phyloP scores from a whole-genome alignment of 1,140 invertebrate genomes.

The Brachionus calyciflorus region DNA sequence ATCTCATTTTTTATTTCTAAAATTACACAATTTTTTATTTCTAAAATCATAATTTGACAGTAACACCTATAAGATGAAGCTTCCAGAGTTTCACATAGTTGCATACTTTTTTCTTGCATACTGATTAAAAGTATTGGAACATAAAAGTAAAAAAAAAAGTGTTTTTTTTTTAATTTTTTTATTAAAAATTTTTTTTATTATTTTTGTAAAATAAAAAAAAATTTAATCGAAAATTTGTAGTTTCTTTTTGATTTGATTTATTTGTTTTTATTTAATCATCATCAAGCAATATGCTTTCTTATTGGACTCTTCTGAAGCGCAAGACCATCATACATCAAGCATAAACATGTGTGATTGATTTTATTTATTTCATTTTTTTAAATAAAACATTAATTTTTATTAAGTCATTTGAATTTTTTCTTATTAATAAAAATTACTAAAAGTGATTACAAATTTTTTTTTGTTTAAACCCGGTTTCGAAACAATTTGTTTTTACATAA shows the following conservation, averaged over 20 bases:
- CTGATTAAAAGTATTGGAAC: no score
- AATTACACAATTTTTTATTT: conserved; percentile 7
- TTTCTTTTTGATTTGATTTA: background rate
- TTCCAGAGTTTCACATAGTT: no score
- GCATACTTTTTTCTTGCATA: no score
- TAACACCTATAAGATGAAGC: no score
- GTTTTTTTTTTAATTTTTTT: background rate
- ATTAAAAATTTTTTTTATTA: background rate
- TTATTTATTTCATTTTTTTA: background rate
- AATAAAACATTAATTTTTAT: no score
- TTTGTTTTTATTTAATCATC: conserved; percentile 36
- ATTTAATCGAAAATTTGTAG: background rate
- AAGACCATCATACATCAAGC: conserved; percentile 11
- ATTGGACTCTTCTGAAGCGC: background rate
- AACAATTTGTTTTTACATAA: no score
- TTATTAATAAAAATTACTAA: no score
- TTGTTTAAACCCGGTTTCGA: no score
- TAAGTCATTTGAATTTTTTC: no score
- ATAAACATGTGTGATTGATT: conserved; percentile 12
- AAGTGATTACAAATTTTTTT: no score
- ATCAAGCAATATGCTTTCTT: conserved; percentile 27
- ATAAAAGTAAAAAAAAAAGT: background rate
- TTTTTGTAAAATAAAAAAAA: background rate
- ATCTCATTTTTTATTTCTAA: background rate
- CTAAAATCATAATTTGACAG: no score